Conservation (phyloP, 1,140 invertebrate species). For the Apis laboriosa region DNA sequence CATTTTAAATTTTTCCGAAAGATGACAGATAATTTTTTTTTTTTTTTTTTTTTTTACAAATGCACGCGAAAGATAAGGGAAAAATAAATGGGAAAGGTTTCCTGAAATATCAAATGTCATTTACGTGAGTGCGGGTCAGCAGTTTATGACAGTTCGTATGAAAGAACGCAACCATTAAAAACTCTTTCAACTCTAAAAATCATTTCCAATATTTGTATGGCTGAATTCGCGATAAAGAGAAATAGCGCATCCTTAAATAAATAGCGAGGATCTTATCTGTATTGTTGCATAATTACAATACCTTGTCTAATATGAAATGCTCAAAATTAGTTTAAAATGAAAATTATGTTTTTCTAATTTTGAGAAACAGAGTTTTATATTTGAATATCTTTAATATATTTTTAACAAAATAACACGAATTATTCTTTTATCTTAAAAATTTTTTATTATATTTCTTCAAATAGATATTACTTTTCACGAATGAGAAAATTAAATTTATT, state of each 20-base stretch:
- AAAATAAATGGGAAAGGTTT: conserved; percentile 20
- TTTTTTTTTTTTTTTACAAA: neutral
- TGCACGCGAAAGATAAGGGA: neutral
- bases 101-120: conserved; percentile 44
- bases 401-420: neutral
- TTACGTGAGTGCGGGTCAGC: conserved; percentile 30
- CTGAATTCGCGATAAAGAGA: neutral
- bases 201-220: conserved; percentile 32
- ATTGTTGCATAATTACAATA: no score
- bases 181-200: conserved; percentile 44
- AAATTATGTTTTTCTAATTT: neutral
- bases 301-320: neutral
- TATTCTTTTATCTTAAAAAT: no score
- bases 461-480: no score
- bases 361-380: neutral
- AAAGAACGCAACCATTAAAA: conserved; percentile 42
- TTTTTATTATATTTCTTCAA: no score
- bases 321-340: neutral
- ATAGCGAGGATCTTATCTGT: neutral
- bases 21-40: neutral
- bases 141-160: conserved; percentile 36
- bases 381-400: neutral
- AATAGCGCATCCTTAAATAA: neutral
- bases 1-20: neutral
- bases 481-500: no score